phyloP scores from a whole-genome alignment of 1,140 invertebrate genomes.

The Eciton burchellii region DNA sequence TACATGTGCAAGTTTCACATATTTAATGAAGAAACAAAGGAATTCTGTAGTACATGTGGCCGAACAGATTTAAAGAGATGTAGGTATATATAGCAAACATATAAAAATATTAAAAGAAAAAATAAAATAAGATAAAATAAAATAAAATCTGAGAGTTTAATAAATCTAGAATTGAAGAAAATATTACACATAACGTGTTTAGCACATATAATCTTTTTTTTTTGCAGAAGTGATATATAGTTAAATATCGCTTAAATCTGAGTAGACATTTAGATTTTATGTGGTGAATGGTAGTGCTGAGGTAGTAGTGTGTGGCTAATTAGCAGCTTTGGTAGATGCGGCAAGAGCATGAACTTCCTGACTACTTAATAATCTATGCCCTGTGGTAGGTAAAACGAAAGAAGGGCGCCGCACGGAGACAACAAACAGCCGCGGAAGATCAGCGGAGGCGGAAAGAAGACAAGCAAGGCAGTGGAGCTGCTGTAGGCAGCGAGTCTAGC shows the following conservation, averaged over 20 bases:
- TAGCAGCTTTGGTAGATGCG: slow-evolving; percentile 73
- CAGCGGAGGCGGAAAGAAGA: slow-evolving; percentile 82
- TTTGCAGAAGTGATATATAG: not conserved
- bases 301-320: slow-evolving; percentile 50
- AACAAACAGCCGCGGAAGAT: slow-evolving; percentile 82
- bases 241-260: slow-evolving; percentile 11
- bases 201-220: not conserved
- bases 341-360: slow-evolving; percentile 83
- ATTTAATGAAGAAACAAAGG: not conserved
- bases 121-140: slow-evolving; percentile 2
- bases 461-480: slow-evolving; percentile 77
- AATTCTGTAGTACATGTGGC: no score
- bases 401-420: slow-evolving; percentile 83
- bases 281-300: slow-evolving; percentile 44
- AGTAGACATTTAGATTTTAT: slow-evolving; percentile 18
- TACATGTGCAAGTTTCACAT: not conserved
- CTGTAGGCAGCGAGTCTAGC: slow-evolving; percentile 82
- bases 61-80: no score
- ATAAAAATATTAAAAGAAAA: not conserved
- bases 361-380: slow-evolving; percentile 83
- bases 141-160: not conserved
- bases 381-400: slow-evolving; percentile 85
- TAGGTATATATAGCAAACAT: not conserved
- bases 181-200: no score
- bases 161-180: not conserved